phyloP scores from a whole-genome alignment of 1,140 invertebrate genomes.

The Drosophila parabipectinata region DNA sequence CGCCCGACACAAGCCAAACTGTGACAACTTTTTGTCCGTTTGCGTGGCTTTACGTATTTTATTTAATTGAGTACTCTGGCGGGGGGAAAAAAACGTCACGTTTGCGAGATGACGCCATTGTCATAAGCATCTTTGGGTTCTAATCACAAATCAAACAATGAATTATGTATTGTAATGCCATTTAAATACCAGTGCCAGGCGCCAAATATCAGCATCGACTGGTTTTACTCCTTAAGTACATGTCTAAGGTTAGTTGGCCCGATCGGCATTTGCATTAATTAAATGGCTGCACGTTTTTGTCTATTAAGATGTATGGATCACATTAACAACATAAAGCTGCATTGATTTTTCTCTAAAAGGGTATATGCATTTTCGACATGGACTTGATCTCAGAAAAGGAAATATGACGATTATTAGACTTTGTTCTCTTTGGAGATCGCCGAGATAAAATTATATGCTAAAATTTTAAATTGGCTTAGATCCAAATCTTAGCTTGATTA shows the following conservation, averaged over 20 bases:
- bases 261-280: conserved; percentile 61
- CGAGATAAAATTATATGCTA: neutral
- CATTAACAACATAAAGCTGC: conserved; percentile 10
- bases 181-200: conserved; percentile 18
- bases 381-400: conserved; percentile 1
- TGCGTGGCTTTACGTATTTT: conserved; percentile 57
- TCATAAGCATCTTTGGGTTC: conserved; percentile 41
- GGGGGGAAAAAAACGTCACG: conserved; percentile 52
- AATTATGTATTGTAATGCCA: conserved; percentile 68
- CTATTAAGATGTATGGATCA: conserved; percentile 21
- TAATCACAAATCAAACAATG: conserved; percentile 70
- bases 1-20: conserved; percentile 52
- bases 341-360: conserved; percentile 22
- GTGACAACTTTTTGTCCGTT: conserved; percentile 27
- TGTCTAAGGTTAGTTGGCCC: conserved; percentile 38
- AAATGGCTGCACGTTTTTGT: conserved; percentile 27
- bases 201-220: conserved; percentile 29
- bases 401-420: neutral
- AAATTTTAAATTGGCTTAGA: neutral
- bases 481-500: neutral
- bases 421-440: neutral
- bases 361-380: neutral
- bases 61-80: conserved; percentile 69
- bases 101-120: conserved; percentile 56
- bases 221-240: conserved; percentile 27